These are phyloP conservation scores for Conomelus anceps DNA, from an alignment of 2,888 invertebrate species.

Conservation along the genomic window DNA sequence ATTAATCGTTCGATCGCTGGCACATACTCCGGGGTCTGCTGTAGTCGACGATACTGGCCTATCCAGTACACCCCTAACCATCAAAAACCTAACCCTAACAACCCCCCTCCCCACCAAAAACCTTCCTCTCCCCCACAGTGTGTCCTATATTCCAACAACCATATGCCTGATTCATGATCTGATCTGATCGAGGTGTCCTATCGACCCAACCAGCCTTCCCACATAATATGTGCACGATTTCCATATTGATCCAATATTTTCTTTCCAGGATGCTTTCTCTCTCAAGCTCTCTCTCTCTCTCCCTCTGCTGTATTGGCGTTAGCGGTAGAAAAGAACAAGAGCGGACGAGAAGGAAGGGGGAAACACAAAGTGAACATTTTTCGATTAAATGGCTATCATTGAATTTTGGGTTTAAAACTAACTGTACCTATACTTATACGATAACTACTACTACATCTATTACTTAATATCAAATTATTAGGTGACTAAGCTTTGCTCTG, in stretches of 20 bases:
- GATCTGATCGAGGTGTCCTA: background rate
- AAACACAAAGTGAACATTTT: background rate
- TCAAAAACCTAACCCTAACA: too few species aligned
- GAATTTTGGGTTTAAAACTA: too few species aligned
- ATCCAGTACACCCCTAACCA: background rate
- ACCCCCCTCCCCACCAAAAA: too few species aligned
- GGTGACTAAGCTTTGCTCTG: too few species aligned
- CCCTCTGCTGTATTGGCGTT: too few species aligned
- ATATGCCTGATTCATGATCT: background rate
- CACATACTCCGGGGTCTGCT: background rate
- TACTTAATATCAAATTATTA: too few species aligned
- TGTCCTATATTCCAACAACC: background rate
- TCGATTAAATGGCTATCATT: background rate
- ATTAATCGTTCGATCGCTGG: background rate
- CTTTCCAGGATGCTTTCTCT: background rate
- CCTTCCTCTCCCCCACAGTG: background rate
- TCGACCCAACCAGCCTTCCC: background rate
- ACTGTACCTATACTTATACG: too few species aligned
- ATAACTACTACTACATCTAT: too few species aligned
- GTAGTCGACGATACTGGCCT: too few species aligned
- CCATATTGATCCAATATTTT: background rate
- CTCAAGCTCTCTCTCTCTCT: too few species aligned
- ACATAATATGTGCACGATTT: background rate
- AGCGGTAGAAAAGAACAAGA: too few species aligned
- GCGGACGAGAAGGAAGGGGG: too few species aligned